These are phyloP conservation scores for Aphelocoma californica DNA, from an alignment of 2,797 vertebrate genomes.

Conservation along the genomic window DNA sequence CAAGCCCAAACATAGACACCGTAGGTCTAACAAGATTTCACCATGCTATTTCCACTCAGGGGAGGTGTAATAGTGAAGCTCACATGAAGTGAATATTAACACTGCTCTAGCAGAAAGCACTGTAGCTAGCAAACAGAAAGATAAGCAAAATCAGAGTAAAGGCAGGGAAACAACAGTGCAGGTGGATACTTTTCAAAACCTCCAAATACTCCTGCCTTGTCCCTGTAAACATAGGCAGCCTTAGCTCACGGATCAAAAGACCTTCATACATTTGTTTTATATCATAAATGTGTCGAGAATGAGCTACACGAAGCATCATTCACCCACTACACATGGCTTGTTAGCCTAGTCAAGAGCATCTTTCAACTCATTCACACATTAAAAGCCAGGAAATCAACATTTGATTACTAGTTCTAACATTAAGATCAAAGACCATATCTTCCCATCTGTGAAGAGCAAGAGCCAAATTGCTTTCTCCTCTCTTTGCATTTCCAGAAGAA, in stretches of 20 bases:
- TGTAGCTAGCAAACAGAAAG: neutral
- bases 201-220: neutral
- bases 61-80: neutral
- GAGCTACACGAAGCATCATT: neutral
- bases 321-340: neutral
- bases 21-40: neutral
- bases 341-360: conserved; percentile 9
- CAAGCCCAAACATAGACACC: neutral
- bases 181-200: neutral
- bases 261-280: conserved; percentile 1
- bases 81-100: neutral
- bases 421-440: conserved; percentile 31
- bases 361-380: conserved; percentile 29
- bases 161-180: neutral
- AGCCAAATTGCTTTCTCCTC: neutral
- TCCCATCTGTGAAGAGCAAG: neutral
- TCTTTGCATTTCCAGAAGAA: neutral
- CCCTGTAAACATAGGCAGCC: neutral
- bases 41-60: neutral
- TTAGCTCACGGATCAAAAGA: neutral
- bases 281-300: neutral
- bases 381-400: conserved; percentile 21
- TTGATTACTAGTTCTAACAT: neutral
- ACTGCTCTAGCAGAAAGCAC: neutral
- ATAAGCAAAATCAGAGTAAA: neutral